These are phyloP conservation scores for Netelia inedita DNA, from an alignment of 2,888 invertebrate species.

Conservation along the genomic window DNA sequence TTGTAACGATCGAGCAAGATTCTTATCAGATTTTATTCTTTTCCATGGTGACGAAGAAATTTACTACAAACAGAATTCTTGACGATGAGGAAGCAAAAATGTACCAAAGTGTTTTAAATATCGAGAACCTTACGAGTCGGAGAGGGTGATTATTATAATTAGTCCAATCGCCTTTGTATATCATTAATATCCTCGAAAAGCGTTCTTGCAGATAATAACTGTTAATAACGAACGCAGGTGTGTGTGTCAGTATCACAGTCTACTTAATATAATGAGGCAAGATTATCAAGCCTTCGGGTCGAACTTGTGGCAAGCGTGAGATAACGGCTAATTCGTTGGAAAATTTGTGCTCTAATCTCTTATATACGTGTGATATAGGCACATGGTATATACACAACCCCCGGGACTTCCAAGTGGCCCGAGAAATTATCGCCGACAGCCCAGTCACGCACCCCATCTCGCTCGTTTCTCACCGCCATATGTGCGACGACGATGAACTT, in stretches of 20 bases:
- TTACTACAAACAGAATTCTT: too few relatives aligned
- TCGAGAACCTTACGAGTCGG: not conserved
- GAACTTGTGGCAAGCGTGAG: conserved; percentile 60
- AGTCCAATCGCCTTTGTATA: conserved; percentile 11
- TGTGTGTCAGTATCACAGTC: conserved; percentile 27
- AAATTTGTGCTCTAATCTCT: conserved; percentile 66
- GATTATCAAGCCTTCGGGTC: conserved; percentile 67
- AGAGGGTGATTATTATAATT: conserved; percentile 4
- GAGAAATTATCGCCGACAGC: conserved; percentile 68
- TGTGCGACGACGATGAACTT: conserved; percentile 30
- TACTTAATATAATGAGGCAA: conserved; percentile 41
- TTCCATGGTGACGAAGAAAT: too few relatives aligned
- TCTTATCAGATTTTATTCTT: too few relatives aligned
- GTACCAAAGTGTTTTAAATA: too few relatives aligned
- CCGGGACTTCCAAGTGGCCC: conserved; percentile 67
- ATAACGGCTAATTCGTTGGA: conserved; percentile 69
- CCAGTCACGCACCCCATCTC: conserved; percentile 66
- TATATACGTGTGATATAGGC: not conserved
- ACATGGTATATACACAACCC: not conserved
- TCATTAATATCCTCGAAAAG: conserved; percentile 38
- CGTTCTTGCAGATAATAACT: conserved; percentile 36
- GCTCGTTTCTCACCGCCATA: conserved; percentile 8
- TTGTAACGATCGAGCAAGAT: too few relatives aligned
- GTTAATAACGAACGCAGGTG: conserved; percentile 27
- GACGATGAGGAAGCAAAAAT: too few relatives aligned